Conservation (phyloP, 64 coral and sea anemone genomes). For the Actinia equina region DNA sequence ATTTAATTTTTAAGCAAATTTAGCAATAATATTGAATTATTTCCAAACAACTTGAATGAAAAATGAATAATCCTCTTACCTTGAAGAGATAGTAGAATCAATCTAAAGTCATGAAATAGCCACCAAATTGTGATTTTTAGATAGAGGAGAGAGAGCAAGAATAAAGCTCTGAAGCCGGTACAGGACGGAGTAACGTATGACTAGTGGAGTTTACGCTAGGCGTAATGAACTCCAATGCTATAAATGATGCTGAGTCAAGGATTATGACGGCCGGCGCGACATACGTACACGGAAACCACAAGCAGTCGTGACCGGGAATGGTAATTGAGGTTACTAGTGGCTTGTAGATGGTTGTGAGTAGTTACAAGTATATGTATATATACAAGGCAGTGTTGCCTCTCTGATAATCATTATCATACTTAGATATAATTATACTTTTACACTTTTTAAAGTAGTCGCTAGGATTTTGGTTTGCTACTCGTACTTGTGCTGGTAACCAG, state of each 20-base stretch:
- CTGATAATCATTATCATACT: neutral
- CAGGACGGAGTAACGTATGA: neutral
- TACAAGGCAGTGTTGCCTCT: neutral
- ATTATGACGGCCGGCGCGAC: neutral
- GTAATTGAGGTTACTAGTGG: neutral
- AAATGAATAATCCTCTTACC: neutral
- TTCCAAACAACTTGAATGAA: neutral
- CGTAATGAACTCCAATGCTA: neutral
- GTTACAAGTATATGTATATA: neutral
- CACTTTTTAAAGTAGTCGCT: neutral
- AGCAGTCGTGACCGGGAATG: neutral
- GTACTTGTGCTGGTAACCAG: neutral
- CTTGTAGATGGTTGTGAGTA: neutral
- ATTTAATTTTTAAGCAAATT: neutral
- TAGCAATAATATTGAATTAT: neutral
- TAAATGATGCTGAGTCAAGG: constrained; percentile 1
- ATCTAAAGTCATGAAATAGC: neutral
- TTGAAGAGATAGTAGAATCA: neutral
- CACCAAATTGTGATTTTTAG: neutral
- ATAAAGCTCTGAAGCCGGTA: neutral
- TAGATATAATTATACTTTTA: neutral
- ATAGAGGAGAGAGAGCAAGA: neutral
- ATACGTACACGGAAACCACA: constrained; percentile 4
- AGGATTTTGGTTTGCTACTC: neutral
- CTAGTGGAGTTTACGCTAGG: neutral